A percentile compares a stretch with the other conserved stretches of the same genome.
These are phyloP conservation scores for Petroica traversi DNA, from an alignment of 2,113 vertebrate genomes.

Conservation along the genomic window DNA sequence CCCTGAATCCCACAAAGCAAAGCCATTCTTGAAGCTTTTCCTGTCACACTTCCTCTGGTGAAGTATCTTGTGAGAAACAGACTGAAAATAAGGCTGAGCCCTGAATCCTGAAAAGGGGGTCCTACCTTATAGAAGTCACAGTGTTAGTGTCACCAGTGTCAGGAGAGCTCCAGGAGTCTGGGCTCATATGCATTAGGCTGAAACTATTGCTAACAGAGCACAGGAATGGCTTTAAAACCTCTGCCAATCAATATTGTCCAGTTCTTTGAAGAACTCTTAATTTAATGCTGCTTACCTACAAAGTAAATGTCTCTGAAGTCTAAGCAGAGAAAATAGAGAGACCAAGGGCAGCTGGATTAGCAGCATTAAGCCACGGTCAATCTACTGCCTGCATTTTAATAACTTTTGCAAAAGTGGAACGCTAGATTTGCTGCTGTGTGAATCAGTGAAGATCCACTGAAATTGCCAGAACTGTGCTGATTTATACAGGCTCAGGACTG, in stretches of 20 bases:
- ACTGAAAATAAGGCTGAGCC: background rate
- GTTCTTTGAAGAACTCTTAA: slow-evolving; percentile 36
- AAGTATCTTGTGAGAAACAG: background rate
- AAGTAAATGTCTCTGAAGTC: background rate
- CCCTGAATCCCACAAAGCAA: background rate
- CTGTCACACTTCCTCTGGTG: background rate
- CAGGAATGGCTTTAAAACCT: background rate
- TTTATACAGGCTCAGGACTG: background rate
- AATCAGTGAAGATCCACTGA: background rate
- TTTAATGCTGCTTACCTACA: slow-evolving; percentile 31
- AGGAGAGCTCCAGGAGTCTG: background rate
- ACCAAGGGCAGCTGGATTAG: slow-evolving; percentile 7
- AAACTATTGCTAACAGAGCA: background rate
- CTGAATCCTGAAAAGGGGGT: background rate
- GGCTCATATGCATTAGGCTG: background rate
- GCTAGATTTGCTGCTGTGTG: background rate
- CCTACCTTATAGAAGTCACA: background rate
- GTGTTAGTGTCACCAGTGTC: background rate
- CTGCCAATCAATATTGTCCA: slow-evolving; percentile 9
- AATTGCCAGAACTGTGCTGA: background rate
- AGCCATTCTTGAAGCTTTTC: background rate
- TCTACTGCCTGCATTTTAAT: slow-evolving; percentile 25
- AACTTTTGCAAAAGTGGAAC: background rate
- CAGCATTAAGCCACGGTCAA: background rate
- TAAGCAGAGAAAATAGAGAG: background rate